Evolutionary conservation across 1,140 invertebrate genomes (phyloP).

Genomic region (Heliconius eleuchia): DNA sequence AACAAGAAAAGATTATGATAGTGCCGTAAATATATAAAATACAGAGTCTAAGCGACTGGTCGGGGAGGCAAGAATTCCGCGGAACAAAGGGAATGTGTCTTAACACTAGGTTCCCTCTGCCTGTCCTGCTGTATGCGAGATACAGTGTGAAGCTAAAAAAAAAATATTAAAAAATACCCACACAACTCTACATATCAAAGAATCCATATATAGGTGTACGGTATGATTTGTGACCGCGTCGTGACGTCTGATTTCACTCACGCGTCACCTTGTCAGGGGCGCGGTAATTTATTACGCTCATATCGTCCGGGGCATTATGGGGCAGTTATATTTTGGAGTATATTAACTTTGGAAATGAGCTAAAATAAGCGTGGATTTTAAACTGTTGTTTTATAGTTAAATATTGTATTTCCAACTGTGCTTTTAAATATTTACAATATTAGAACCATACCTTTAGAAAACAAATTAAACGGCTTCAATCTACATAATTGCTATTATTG

Average conservation of each 20-base stretch:
- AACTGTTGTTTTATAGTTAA: not conserved
- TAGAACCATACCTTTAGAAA: no score
- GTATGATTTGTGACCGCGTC: constrained; percentile 70
- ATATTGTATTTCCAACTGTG: not conserved
- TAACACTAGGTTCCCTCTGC: no score
- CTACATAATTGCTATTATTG: no score
- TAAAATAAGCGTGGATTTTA: not conserved
- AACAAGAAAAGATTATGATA: no score
- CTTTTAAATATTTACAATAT: no score
- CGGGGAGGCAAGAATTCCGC: no score
- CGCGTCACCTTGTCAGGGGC: constrained; percentile 63
- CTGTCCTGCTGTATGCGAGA: no score
- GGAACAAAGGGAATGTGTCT: no score
- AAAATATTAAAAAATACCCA: not conserved
- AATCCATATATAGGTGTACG: constrained; percentile 46
- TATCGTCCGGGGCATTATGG: constrained; percentile 47
- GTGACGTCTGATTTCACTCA: constrained; percentile 74
- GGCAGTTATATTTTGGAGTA: constrained; percentile 41
- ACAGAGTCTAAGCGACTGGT: no score
- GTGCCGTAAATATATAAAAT: no score
- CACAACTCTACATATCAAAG: constrained; percentile 37
- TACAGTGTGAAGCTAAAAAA: no score
- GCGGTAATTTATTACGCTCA: constrained; percentile 62
- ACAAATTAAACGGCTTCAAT: no score
- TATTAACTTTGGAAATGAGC: constrained; percentile 9